phyloP scores from a whole-genome alignment of 2,797 vertebrate species.

The Sus cebifrons region DNA sequence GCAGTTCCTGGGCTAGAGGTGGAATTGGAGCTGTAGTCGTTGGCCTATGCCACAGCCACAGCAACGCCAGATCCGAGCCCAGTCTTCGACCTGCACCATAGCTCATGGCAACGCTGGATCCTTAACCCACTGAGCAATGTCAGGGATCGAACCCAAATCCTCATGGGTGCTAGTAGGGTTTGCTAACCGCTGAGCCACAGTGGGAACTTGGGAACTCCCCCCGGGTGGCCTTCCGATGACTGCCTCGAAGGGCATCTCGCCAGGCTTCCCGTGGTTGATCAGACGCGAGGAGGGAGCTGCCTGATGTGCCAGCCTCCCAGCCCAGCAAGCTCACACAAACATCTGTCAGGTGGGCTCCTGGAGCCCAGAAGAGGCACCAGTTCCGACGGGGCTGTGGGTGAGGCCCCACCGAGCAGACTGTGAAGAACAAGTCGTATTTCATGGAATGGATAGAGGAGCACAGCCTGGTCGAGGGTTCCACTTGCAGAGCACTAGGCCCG shows the following conservation, averaged over 20 bases:
- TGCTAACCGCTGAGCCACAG: no score
- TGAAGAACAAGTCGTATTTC: background rate
- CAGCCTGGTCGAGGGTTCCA: no score
- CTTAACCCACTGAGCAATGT: no score
- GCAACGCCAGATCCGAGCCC: no score
- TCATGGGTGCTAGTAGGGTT: no score
- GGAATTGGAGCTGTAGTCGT: no score
- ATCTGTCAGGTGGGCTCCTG: accelerated
- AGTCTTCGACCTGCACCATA: no score
- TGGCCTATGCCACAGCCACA: no score
- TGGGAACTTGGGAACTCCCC: no score
- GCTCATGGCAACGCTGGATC: no score
- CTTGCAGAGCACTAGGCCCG: accelerated
- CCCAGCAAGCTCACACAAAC: accelerated
- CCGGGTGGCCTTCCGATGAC: background rate
- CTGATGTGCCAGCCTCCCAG: accelerated
- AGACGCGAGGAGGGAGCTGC: background rate
- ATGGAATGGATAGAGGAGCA: background rate
- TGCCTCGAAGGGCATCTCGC: accelerated
- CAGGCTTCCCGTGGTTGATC: background rate
- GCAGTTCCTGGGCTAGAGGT: no score
- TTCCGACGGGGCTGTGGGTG: background rate
- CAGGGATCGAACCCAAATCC: no score
- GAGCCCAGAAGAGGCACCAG: background rate
- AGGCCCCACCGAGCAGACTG: background rate